phyloP scores from a whole-genome alignment of 2,888 invertebrate species.

The Pteria penguin region DNA sequence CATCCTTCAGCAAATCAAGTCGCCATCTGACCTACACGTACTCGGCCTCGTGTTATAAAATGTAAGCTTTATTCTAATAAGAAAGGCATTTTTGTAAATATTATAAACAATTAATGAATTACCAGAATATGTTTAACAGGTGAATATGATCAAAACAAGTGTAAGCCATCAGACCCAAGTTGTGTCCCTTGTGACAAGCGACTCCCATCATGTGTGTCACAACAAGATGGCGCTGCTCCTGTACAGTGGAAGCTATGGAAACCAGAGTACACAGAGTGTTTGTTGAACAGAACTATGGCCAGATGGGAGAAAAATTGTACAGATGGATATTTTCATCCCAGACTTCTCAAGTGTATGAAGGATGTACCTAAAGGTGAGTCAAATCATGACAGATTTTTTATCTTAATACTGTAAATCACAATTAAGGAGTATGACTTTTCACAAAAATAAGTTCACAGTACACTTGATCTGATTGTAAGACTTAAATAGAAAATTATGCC shows the following conservation, averaged over 20 bases:
- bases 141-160: conserved; percentile 54
- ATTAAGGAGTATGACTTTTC: no score
- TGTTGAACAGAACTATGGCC: conserved; percentile 47
- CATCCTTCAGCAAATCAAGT: no score
- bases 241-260: conserved; percentile 50
- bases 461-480: no score
- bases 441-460: no score
- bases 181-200: conserved; percentile 57
- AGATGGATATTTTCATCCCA: background rate
- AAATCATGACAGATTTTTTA: no score
- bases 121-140: conserved; percentile 30
- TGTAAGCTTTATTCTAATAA: no score
- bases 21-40: no score
- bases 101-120: no score
- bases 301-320: conserved; percentile 1
- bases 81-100: no score
- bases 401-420: no score
- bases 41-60: no score
- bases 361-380: conserved; percentile 22
- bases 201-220: conserved; percentile 49
- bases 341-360: background rate
- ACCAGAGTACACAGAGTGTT: conserved; percentile 47
- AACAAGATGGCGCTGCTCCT: conserved; percentile 48
- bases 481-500: no score
- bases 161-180: conserved; percentile 30